Conservation (phyloP, 2,797 vertebrate species). For the Amazonetta brasiliensis region DNA sequence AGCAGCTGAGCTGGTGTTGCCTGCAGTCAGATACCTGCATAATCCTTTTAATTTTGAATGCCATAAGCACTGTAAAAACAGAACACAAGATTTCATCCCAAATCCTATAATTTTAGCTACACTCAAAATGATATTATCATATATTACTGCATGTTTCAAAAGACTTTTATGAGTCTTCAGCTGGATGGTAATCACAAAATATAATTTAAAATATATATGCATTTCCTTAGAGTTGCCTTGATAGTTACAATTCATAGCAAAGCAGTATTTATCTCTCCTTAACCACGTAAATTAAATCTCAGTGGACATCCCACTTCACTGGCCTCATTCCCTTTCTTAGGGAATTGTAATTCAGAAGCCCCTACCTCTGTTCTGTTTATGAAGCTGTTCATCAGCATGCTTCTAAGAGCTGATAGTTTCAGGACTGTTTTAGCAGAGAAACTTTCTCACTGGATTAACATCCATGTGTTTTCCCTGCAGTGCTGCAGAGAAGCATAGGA, state of each 20-base stretch:
- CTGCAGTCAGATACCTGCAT: background rate
- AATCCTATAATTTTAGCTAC: background rate
- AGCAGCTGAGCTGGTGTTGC: background rate
- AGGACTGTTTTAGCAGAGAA: background rate
- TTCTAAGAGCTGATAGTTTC: background rate
- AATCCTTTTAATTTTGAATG: background rate
- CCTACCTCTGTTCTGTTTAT: background rate
- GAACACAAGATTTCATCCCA: background rate
- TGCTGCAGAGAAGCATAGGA: background rate
- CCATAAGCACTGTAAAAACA: background rate
- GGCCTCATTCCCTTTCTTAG: background rate
- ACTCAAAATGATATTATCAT: background rate
- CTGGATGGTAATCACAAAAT: background rate
- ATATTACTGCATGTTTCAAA: background rate
- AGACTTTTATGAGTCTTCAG: background rate
- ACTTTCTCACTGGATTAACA: background rate
- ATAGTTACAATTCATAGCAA: background rate
- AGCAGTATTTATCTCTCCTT: background rate
- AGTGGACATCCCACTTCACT: background rate
- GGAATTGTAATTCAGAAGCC: background rate
- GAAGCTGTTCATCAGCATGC: background rate
- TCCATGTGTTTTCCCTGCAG: background rate
- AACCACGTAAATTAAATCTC: background rate
- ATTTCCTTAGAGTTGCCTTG: background rate
- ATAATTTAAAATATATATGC: background rate